Percentiles rank a stretch among this genome's conserved stretches.
phyloP scores from a whole-genome alignment of 2,797 vertebrate genomes.

The Sparus aurata region DNA sequence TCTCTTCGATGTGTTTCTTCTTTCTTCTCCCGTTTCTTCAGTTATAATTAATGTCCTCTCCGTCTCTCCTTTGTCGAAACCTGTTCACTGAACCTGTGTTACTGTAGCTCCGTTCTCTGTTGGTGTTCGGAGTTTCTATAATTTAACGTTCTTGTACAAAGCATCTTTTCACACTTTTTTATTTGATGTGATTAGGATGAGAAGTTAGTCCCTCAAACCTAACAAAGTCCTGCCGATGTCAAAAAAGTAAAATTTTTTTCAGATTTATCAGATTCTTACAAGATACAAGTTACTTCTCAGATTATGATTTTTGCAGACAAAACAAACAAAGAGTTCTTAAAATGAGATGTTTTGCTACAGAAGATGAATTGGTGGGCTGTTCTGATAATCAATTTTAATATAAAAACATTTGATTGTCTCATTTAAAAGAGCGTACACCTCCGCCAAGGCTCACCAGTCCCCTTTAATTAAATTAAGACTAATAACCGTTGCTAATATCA shows the following conservation, averaged over 20 bases:
- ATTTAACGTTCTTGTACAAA: background rate
- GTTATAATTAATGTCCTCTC: constrained; percentile 13
- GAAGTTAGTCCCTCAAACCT: background rate
- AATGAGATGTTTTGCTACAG: too few species aligned
- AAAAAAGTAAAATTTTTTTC: too few species aligned
- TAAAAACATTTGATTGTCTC: too few species aligned
- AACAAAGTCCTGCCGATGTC: background rate
- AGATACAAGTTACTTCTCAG: too few species aligned
- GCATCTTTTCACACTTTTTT: background rate
- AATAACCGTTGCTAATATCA: too few species aligned
- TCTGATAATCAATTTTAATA: too few species aligned
- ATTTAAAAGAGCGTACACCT: too few species aligned
- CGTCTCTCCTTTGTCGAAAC: background rate
- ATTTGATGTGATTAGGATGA: background rate
- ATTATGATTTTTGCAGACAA: background rate
- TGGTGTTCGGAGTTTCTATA: background rate
- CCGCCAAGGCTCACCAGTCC: too few species aligned
- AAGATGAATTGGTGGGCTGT: too few species aligned
- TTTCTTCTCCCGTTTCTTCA: background rate
- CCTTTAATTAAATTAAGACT: too few species aligned
- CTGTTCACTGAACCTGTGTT: background rate
- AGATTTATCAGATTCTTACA: too few species aligned
- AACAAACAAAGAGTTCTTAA: background rate
- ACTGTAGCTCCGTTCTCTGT: background rate
- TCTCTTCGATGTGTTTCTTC: constrained; percentile 5